Evolutionary conservation across 2,797 vertebrate species (phyloP), one percentile per base, ranked within the genome.

Genomic region (Acrocephalus scirpaceus): DNA sequence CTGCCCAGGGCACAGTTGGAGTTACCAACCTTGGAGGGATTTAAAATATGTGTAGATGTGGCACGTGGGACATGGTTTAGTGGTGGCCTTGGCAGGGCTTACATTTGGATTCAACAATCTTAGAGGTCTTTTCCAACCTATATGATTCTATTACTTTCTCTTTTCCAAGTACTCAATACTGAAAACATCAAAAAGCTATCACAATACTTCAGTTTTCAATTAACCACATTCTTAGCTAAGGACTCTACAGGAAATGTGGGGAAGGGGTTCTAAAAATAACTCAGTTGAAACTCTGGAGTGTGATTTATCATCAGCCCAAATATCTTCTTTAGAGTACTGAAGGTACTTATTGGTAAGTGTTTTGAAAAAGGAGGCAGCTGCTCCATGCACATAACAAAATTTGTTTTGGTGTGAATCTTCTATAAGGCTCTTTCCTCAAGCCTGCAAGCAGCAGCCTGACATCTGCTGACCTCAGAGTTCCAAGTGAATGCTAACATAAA

Each of bases 161-260:
- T 32, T 80, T 92, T 79, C 62, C 67, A 91, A 51, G 17, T 30
- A 11, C 15, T 75, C 64, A 42, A 26, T n/a, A 66, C 2, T 48
- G 58, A 94, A 91, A 91, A 32, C 38, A 90, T 72, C 45, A 88
- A 91, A 95, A 87, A 80, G 57, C 21, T 29, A 77, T 38, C 36
- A 21, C 66, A 58, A 12, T 17, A 45, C 23, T 69, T 32, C 45
- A 65, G 44, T 57, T 86, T 93, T 75, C 57, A 48, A 51, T 64
- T 77, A 77, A 58, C 47, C 29, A 22, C 27, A 23, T 60, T 76
- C 53, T 83, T 60, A 66, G 64, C 65, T 64, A 17, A 67, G 71
- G 32, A 86, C n/a, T 88, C 53, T 60, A 19, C 56, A 74, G 44
- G 54, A 34, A 76, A 65, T 0, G 5, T 61, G 45, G 44, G 56